Conservation (phyloP, 2,888 invertebrate species). For the Spicauda simplicius region DNA sequence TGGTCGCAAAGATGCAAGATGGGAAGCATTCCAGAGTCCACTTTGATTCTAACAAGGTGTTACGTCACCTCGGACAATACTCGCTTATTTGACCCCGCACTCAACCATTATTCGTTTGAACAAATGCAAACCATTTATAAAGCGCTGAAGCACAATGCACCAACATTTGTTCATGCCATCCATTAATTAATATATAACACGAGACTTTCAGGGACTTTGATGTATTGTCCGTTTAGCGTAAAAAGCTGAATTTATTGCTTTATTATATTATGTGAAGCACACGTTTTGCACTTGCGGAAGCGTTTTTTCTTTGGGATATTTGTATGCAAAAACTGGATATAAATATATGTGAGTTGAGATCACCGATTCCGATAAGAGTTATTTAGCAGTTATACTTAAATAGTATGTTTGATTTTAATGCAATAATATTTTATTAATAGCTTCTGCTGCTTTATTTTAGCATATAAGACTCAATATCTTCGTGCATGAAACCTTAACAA, state of each 20-base stretch:
- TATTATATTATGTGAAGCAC: slow-evolving; percentile 30
- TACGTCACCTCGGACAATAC: slow-evolving; percentile 22
- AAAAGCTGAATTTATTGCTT: slow-evolving; percentile 23
- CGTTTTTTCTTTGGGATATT: slow-evolving; percentile 4
- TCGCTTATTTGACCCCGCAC: slow-evolving; percentile 22
- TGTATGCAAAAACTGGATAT: neutral
- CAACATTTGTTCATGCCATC: slow-evolving; percentile 34
- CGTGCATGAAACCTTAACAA: too few relatives aligned
- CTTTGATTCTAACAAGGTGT: slow-evolving; percentile 9
- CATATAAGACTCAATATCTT: too few relatives aligned
- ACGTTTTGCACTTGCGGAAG: neutral
- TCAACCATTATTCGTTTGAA: slow-evolving; percentile 32
- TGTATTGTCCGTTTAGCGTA: slow-evolving; percentile 30
- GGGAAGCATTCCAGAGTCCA: neutral
- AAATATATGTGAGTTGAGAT: too few relatives aligned
- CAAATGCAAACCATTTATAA: slow-evolving; percentile 35
- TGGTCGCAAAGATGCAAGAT: too few relatives aligned
- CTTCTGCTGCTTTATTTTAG: too few relatives aligned
- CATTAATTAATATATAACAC: slow-evolving; percentile 35
- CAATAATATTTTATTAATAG: too few relatives aligned
- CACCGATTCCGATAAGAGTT: too few relatives aligned
- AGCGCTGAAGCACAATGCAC: slow-evolving; percentile 26
- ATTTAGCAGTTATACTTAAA: too few relatives aligned
- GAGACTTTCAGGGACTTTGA: slow-evolving; percentile 35
- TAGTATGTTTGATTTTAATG: too few relatives aligned